phyloP scores from a whole-genome alignment of 2,888 invertebrate species.

The Cantharis flavilabris region DNA sequence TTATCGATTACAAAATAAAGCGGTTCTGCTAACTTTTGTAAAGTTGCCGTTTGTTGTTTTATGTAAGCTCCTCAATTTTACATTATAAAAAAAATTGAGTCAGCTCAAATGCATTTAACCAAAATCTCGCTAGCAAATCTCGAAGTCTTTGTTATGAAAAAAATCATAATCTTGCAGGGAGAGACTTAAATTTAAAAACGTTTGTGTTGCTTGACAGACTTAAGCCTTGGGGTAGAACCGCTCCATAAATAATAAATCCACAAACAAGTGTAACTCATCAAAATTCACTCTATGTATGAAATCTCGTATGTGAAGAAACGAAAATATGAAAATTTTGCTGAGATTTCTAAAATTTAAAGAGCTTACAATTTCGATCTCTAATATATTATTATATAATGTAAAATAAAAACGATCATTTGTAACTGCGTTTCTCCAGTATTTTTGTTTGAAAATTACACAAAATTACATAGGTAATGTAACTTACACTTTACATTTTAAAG shows the following conservation, averaged over 20 bases:
- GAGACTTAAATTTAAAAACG: not conserved
- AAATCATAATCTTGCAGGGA: not conserved
- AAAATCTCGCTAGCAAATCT: not conserved
- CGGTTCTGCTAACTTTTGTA: not conserved
- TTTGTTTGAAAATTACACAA: not conserved
- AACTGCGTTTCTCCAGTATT: not conserved
- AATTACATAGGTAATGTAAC: not conserved
- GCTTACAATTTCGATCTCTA: not conserved
- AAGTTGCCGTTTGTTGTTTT: not conserved
- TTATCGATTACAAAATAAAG: not conserved
- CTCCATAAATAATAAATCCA: not conserved
- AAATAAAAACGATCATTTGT: not conserved
- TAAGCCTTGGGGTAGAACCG: not conserved
- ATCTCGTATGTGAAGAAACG: not conserved
- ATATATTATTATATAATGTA: not conserved
- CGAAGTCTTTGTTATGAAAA: not conserved
- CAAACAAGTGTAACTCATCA: not conserved
- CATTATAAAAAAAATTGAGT: not conserved
- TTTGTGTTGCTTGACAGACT: not conserved
- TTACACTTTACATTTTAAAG: not conserved
- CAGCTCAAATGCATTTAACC: not conserved
- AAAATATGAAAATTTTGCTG: not conserved
- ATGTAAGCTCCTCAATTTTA: not conserved
- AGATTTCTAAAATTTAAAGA: not conserved
- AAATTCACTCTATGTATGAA: not conserved